Base-by-base conservation (phyloP, 2,797 vertebrate genomes). In the Syngnathus acus region DNA sequence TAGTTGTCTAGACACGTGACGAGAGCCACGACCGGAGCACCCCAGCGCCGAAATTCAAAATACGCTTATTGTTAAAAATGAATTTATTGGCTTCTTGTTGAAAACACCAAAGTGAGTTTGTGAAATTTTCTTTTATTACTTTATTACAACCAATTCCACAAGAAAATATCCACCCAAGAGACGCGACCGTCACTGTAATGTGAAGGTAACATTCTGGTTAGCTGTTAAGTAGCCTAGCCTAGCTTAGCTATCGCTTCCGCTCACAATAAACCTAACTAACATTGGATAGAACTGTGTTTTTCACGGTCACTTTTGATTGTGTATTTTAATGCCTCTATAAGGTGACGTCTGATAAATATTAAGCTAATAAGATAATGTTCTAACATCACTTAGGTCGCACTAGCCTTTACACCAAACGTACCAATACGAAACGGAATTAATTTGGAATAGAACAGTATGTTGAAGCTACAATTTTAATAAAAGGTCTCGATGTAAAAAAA, bases 1-100 rank as follows among this genome's bases (percentile, higher is more conserved):
- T 8, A 0, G 16, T 23, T 19, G 38, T 21, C 7, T 10, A 65
- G 38, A 23, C 92, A 95, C 84, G 89, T 95, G 92, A 89, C 0
- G 17, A 54, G 39, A 74, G 72, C 48, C 65, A 72, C 32, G 61
- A 71, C 17, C 21, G 71, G 75, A 53, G 66, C 81, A 84, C 92
- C 92, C 92, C 87, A 87, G 91, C 92, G 95, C 96, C 94, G 96
- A 94, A 97, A 96, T 98, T 98, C 94, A 96, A 98, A 96, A 89
- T 68, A 78, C 16, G 65, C 47, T 65, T 53, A 14, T 26, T 21
- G 42, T 26, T 14, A 16, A 57, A 57, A 57, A 16, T 9, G 11
- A 16, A 55, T 1, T 26, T 77, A 21, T 9, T 21, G 9, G 50
- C 50, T 51, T n/a, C 50, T 19, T 21, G 50, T 51, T n/a, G 80